Conservation (phyloP, 2,113 vertebrate genomes). For the Laticauda laticaudata region DNA sequence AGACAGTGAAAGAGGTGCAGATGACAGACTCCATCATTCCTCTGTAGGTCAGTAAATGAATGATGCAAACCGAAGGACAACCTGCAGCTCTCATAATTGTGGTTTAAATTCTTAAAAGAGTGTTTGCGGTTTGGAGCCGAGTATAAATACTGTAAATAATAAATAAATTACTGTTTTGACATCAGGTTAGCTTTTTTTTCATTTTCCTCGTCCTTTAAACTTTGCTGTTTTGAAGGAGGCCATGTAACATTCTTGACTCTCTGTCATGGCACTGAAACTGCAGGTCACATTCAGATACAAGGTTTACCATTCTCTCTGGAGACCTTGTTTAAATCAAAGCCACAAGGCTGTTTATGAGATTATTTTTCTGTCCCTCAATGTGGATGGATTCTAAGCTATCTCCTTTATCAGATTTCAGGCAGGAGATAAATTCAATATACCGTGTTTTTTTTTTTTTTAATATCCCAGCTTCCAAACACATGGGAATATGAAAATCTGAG, state of each 20-base stretch:
- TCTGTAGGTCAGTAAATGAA: neutral
- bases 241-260: neutral
- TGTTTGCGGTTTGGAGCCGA: neutral
- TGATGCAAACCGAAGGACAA: neutral
- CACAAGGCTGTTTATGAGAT: neutral
- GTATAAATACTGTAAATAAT: neutral
- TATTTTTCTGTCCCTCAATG: neutral
- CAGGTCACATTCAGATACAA: neutral
- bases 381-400: neutral
- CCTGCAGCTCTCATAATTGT: neutral
- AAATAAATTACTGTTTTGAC: no score
- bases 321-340: neutral
- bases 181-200: neutral
- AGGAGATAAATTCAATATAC: neutral
- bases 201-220: neutral
- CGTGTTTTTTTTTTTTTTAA: no score
- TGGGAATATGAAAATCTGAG: neutral
- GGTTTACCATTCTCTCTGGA: neutral
- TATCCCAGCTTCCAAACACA: neutral
- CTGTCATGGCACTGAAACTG: neutral
- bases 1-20: no score
- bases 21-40: no score
- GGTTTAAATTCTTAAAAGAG: neutral
- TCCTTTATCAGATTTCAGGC: neutral
- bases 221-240: neutral